Evolutionary conservation across 2,113 vertebrate species (phyloP).

Genomic region (Struthidea cinerea): DNA sequence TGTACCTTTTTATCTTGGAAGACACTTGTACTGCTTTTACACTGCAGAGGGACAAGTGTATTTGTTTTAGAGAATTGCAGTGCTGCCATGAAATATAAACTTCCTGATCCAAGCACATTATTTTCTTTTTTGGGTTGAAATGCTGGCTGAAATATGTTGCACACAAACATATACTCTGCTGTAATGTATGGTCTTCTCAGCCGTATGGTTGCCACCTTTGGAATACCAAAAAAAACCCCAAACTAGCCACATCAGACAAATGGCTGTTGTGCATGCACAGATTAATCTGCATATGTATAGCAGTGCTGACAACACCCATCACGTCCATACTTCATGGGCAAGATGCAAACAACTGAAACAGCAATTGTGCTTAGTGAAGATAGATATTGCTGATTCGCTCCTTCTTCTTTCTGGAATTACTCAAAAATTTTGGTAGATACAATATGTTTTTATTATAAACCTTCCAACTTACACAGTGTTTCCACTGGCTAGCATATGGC

Average conservation of each 20-base stretch:
- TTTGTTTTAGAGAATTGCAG: background rate
- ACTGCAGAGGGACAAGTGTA: background rate
- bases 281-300: conserved; percentile 11
- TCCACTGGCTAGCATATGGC: background rate
- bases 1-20: background rate
- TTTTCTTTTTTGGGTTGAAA: background rate
- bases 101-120: background rate
- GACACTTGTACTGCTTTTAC: background rate
- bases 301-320: background rate
- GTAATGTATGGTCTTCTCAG: background rate
- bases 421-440: background rate
- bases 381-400: background rate
- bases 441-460: background rate
- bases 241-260: conserved; percentile 33
- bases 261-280: conserved; percentile 14
- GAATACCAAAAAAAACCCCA: background rate
- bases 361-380: background rate
- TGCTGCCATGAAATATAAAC: background rate
- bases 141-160: conserved; percentile 15
- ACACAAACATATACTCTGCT: background rate
- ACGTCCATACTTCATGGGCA: background rate
- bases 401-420: background rate
- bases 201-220: conserved; percentile 52
- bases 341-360: background rate
- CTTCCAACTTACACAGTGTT: background rate